Evolutionary conservation across 2,888 invertebrate genomes (phyloP).

Genomic region (Cephus rjabovi): DNA sequence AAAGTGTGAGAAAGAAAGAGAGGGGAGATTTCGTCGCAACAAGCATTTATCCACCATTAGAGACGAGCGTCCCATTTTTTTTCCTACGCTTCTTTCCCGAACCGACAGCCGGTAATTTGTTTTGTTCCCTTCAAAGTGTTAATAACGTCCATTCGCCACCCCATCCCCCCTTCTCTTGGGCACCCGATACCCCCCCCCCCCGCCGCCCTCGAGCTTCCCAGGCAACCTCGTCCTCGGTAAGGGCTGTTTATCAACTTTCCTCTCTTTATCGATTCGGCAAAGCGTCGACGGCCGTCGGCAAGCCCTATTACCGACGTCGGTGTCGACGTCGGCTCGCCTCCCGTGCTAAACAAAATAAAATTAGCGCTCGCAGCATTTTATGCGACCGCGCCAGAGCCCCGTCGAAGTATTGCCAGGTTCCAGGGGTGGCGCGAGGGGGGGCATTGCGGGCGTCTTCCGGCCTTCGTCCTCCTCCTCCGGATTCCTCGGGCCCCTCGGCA

Average conservation of each 20-base stretch:
- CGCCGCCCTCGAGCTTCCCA: neutral
- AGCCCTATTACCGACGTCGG: conserved; percentile 33
- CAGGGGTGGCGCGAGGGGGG: neutral
- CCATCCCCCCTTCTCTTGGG: neutral
- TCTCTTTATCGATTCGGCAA: conserved; percentile 13
- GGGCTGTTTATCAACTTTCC: conserved; percentile 31
- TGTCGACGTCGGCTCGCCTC: conserved; percentile 16
- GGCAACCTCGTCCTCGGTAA: neutral
- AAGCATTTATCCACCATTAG: neutral
- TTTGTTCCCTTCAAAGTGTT: conserved; percentile 33
- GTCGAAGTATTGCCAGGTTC: neutral
- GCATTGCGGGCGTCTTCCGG: neutral
- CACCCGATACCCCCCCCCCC: conserved; percentile 5
- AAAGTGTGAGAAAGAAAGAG: conserved; percentile 8
- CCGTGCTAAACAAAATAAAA: conserved; percentile 47
- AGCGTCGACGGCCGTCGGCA: conserved; percentile 19
- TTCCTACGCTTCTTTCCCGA: neutral
- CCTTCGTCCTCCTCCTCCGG: conserved; percentile 16
- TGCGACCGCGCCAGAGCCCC: conserved; percentile 16
- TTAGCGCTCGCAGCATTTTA: conserved; percentile 50
- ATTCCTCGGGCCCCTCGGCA: conserved; percentile 4
- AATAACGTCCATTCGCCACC: conserved; percentile 27
- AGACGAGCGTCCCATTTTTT: neutral
- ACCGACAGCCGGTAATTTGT: conserved; percentile 27
- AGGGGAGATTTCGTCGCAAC: conserved; percentile 16